These are phyloP conservation scores for Epistrophe eligans DNA, from an alignment of 2,888 invertebrate species.

Conservation along the genomic window DNA sequence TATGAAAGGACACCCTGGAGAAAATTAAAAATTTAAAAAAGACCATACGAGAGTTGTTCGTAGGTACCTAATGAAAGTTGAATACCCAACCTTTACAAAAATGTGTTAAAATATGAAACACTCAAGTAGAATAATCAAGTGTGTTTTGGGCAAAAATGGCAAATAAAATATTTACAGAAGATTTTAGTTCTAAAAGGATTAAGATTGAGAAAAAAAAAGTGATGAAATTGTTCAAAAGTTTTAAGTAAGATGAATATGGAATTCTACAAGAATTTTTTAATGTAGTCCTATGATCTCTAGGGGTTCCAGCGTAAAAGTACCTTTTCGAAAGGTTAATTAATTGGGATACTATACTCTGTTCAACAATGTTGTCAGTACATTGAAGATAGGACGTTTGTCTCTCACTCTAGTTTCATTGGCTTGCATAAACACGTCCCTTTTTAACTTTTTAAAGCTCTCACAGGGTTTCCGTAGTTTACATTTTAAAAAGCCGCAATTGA, in stretches of 20 bases:
- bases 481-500: too few species aligned
- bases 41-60: constrained; percentile 33
- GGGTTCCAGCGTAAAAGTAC: too few species aligned
- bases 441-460: too few species aligned
- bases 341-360: too few species aligned
- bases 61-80: constrained; percentile 5
- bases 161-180: constrained; percentile 6
- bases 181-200: constrained; percentile 4
- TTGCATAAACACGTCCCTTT: too few species aligned
- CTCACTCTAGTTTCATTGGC: too few species aligned
- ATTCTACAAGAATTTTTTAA: too few species aligned
- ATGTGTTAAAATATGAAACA: constrained; percentile 24
- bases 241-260: neutral
- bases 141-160: neutral
- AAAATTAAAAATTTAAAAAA: constrained; percentile 60
- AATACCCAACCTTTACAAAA: neutral
- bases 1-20: constrained; percentile 41
- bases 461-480: too few species aligned
- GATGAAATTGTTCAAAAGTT: neutral
- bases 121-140: neutral
- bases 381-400: too few species aligned
- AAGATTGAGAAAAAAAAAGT: neutral
- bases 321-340: too few species aligned
- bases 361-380: too few species aligned
- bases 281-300: too few species aligned